These are phyloP conservation scores for Molossus alvarezi DNA, from an alignment of 2,797 vertebrate genomes.

Conservation along the genomic window DNA sequence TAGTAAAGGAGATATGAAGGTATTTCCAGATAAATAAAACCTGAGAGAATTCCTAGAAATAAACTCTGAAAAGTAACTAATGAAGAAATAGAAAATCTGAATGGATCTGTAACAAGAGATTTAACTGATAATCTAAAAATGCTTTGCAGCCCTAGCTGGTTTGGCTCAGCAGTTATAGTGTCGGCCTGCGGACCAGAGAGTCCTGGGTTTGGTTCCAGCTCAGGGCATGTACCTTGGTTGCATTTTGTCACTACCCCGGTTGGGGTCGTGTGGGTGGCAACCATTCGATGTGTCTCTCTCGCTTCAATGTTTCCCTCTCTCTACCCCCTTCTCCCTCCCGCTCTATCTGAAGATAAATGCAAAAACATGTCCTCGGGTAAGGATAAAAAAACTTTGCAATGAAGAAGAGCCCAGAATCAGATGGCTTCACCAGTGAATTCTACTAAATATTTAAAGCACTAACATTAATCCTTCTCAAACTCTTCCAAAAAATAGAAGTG, in stretches of 20 bases:
- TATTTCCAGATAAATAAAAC: background rate
- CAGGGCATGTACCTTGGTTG: no score
- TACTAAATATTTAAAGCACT: background rate
- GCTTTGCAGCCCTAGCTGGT: background rate
- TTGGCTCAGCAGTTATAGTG: no score
- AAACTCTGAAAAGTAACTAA: background rate
- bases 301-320: no score
- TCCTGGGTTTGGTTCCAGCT: no score
- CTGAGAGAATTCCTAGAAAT: background rate
- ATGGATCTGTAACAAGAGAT: background rate
- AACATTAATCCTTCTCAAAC: background rate
- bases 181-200: no score
- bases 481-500: background rate
- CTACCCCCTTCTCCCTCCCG: no score
- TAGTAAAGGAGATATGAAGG: background rate
- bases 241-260: no score
- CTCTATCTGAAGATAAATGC: no score
- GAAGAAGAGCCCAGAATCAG: background rate
- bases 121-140: background rate
- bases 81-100: background rate
- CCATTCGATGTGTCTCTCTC: no score
- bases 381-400: background rate
- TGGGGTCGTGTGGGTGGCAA: no score
- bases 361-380: no score
- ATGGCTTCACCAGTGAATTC: background rate